Evolutionary conservation across 1,140 invertebrate species (phyloP), one percentile per base, ranked within the genome.

Genomic region (Calosoma granatense): DNA sequence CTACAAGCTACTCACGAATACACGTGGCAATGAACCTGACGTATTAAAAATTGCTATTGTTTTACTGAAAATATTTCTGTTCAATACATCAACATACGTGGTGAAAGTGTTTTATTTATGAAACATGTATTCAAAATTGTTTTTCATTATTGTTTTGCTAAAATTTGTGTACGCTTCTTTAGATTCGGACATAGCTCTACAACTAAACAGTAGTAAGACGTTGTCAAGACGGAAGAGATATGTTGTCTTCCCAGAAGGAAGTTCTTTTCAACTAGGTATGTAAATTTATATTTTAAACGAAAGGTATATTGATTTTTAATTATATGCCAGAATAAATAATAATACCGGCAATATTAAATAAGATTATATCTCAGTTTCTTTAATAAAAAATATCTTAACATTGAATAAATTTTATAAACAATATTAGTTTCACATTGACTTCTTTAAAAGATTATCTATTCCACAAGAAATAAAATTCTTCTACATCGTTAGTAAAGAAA

Each of bases 181-280:
- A 4, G 26, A 30, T 6, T 6, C 26, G 6, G 26, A 30, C 4
- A 30, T 30, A 17, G 41, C 9, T 47, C 4, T 47, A 47, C 9
- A 47, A 9, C 4, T 17, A 17, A 47, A 47, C 4, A 47, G 15
- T 4, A 47, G 17, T 19, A 61, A 62, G 59, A 58, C 77, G 59
- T 71, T 83, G 56, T 82, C 81, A 1, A 76, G 86, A 57, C 78
- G 76, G 62, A 84, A 81, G 65, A 76, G 87, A 59, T 88, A 88
- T 74, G 74, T 90, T 47, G 76, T 86, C 59, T 90, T 88, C 72
- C 84, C 86, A 1, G 85, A 87, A 73, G 86, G 87, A 53, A 87
- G 85, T 61, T 87, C 84, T 56, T 80, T 88, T 61, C 81, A 83
- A 72, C 71, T 87, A 72, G 74, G 86, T 88, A 66, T 81, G 81